Percentiles rank a stretch among this genome's conserved stretches.
These are phyloP conservation scores for Diadophis punctatus DNA, from an alignment of 2,113 vertebrate species.

Conservation along the genomic window DNA sequence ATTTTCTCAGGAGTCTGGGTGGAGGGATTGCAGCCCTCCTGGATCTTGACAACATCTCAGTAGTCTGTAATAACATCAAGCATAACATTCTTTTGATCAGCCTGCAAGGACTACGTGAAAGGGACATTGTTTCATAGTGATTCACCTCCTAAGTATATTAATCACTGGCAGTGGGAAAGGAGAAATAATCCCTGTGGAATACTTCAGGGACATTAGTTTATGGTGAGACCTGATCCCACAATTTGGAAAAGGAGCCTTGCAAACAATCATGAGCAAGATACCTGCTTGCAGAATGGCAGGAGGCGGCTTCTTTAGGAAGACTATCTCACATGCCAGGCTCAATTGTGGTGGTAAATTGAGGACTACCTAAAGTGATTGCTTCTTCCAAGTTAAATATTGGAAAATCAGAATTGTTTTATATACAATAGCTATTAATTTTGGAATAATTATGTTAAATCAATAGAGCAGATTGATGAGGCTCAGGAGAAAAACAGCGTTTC, in stretches of 20 bases:
- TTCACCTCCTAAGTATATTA: neutral
- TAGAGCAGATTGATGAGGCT: neutral
- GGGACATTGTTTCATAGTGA: neutral
- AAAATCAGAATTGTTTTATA: neutral
- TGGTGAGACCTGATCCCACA: too few relatives aligned
- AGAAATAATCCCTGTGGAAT: neutral
- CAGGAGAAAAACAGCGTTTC: neutral
- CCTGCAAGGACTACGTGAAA: neutral
- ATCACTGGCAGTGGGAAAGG: neutral
- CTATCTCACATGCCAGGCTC: too few relatives aligned
- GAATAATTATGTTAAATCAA: neutral
- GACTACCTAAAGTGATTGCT: neutral
- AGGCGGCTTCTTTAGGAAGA: too few relatives aligned
- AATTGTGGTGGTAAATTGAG: too few relatives aligned
- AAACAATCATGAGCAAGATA: too few relatives aligned
- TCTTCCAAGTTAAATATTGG: neutral
- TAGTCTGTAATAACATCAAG: neutral
- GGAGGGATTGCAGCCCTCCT: neutral
- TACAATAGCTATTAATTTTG: neutral
- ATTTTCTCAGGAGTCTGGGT: neutral
- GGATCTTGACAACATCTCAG: neutral
- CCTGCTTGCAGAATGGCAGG: too few relatives aligned
- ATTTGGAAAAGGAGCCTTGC: too few relatives aligned
- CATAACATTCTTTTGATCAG: neutral
- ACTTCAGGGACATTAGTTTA: neutral